phyloP scores from a whole-genome alignment of 2,797 vertebrate genomes.

The Limnodromus scolopaceus region DNA sequence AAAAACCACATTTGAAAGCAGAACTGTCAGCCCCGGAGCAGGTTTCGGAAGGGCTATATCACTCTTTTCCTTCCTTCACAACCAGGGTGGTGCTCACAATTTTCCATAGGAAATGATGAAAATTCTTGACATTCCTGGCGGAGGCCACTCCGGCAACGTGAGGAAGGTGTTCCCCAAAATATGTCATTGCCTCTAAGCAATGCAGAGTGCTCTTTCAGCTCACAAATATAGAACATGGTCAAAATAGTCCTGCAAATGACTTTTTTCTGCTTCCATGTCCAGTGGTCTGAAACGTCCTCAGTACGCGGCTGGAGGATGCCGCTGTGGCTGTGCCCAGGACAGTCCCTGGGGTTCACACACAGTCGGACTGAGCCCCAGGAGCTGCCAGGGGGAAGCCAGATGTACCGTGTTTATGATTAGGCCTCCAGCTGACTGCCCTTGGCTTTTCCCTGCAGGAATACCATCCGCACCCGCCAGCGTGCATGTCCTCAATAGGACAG shows the following conservation, averaged over 20 bases:
- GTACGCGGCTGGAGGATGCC: fast-evolving
- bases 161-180: neutral
- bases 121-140: constrained; percentile 60
- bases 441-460: constrained; percentile 57
- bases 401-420: fast-evolving
- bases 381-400: neutral
- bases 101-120: constrained; percentile 67
- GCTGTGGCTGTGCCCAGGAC: neutral
- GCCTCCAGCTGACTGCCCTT: neutral
- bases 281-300: fast-evolving
- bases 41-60: constrained; percentile 50
- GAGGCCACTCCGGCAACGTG: fast-evolving
- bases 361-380: neutral
- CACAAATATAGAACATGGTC: neutral
- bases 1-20: neutral
- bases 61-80: constrained; percentile 66
- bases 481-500: constrained; percentile 74
- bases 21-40: neutral
- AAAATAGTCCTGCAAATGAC: neutral
- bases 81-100: neutral
- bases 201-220: neutral
- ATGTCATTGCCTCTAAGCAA: neutral
- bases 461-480: constrained; percentile 73
- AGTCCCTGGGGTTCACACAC: neutral
- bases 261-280: neutral